Conservation (phyloP, 2,797 vertebrate genomes). For the Catharus ustulatus region DNA sequence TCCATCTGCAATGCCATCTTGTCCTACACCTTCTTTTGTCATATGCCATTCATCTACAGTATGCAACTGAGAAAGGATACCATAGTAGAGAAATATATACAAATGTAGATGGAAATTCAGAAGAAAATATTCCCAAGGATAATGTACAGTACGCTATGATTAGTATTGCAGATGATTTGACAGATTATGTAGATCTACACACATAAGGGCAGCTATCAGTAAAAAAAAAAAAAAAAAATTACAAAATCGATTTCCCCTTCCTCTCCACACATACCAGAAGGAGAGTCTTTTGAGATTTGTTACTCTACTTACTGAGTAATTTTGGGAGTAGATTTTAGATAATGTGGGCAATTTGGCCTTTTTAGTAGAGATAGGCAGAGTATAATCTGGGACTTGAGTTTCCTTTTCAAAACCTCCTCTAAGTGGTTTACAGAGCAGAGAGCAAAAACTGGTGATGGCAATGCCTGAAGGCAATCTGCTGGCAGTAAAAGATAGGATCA, state of each 20-base stretch:
- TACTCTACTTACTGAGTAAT: not conserved
- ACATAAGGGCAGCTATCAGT: not conserved
- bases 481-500: not conserved
- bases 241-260: not conserved
- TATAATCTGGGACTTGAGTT: not conserved
- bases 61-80: not conserved
- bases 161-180: not conserved
- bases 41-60: not conserved
- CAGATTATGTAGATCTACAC: not conserved
- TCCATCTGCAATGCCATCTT: not conserved
- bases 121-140: not conserved
- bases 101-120: not conserved
- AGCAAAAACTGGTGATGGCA: not conserved
- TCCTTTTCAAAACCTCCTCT: not conserved
- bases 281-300: not conserved
- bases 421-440: not conserved
- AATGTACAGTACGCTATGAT: not conserved
- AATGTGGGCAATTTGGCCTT: not conserved
- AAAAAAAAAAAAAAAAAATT: not conserved
- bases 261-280: accelerated
- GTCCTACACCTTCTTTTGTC: not conserved
- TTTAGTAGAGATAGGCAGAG: not conserved
- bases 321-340: not conserved
- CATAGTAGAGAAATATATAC: not conserved
- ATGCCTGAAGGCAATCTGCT: not conserved